Base-by-base conservation (phyloP, 2,797 vertebrate species). In the Adrianichthys oophorus region DNA sequence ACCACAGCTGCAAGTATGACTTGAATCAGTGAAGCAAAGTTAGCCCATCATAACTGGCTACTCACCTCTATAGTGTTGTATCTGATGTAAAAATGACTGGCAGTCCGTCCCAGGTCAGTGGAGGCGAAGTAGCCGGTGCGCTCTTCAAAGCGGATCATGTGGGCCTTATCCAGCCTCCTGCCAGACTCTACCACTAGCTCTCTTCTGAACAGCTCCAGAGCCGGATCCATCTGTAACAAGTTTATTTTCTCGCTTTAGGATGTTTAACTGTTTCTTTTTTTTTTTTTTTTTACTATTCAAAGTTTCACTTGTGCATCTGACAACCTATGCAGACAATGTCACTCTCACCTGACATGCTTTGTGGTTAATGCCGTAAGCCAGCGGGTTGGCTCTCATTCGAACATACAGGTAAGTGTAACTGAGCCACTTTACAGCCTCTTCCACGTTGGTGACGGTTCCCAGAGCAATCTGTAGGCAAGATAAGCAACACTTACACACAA, bases 361-460 rank as follows among this genome's bases (percentile, higher is more conserved):
- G 93, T 99, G 93, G 91, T 92, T 97, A 93, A 99, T 96, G 83
- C 97, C 96, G 45, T 99, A 99, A 17, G 67, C 96, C 91, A 99
- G 93, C 51, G 98, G 96, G 89, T 99, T 99, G 89, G 93, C 95
- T 92, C 97, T 95, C 96, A 98, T 96, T 79, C 97, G 95, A 56
- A 99, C 96, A 72, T 96, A 99, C 56, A 99, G 94, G 57, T 99
- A 99, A 45, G 97, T 98, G 79, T 99, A 99, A 89, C 95, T 98
- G 83, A 98, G 92, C 98, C 98, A 99, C 90, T 95, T 98, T 82
- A 99, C 96, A 29, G 95, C 98, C 91, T 99, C 98, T 78, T 98
- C 96, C 80, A 99, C 93, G 16, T 97, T 98, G 76, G 97, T 98
- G 61, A 99, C 95, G 0, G 97, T 98, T 70, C 98, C 98, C 58